Evolutionary conservation across 2,888 invertebrate genomes (phyloP), one percentile per base, ranked within the genome.

Genomic region (Nomada fucata): DNA sequence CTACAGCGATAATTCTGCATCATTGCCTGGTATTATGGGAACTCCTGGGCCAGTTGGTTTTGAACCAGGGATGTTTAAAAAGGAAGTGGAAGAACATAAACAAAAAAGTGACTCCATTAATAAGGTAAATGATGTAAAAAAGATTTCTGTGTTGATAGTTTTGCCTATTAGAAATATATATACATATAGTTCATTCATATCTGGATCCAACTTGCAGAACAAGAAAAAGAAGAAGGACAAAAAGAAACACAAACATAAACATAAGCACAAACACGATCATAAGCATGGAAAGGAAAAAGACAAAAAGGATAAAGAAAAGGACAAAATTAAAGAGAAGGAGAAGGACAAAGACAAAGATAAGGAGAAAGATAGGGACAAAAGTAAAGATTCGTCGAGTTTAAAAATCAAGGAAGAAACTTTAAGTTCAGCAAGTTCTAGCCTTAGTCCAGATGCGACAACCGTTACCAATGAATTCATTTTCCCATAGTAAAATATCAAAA

Each of bases 191-290:
- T 50, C 29, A 26, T 83, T 15, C 47, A 36, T 42, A 44, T 52
- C 79, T 72, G 29, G 47, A 44, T 50, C 68, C 61, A 81, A 83
- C 70, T 89, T 86, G 2, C 77, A 92, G 91, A 90, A 89, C 90
- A 93, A 96, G 94, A 96, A 96, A 93, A 97, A 97, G 94, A 95
- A 98, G 94, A 98, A 98, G 92, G 98, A 98, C 92, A 98, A 98
- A 92, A 98, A 98, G 91, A 98, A 98, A 91, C 97, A 98, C 92
- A 98, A 97, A 89, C 97, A 97, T 68, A 94, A 95, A 79, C 95
- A 96, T 87, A 95, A 95, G 82, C 95, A 95, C 87, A 92, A 93
- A 82, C 91, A 94, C 86, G 94, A 95, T 69, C 95, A 96, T 91
- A 95, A 96, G 50, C 94, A 94, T 86, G 95, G 87, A 18, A 91